Evolutionary conservation across 1,140 invertebrate genomes (phyloP).

Genomic region (Danaus melanippus): DNA sequence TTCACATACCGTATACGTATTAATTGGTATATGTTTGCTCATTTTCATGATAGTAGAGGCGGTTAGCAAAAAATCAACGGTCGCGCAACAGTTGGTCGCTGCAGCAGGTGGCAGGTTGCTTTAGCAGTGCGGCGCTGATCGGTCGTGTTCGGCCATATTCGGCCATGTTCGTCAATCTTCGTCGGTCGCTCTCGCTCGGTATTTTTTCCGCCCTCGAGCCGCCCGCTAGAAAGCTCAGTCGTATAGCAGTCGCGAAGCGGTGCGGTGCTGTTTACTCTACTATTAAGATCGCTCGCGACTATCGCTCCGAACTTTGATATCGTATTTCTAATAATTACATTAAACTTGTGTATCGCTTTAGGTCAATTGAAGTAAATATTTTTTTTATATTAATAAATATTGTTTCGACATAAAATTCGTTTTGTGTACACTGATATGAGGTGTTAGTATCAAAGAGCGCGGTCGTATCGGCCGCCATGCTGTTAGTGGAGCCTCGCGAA

Average conservation of each 20-base stretch:
- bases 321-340: conserved; percentile 3
- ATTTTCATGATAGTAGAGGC: conserved; percentile 52
- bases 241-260: conserved; percentile 45
- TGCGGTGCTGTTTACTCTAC: conserved; percentile 30
- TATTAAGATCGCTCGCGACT: background rate
- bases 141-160: conserved; percentile 24
- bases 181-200: conserved; percentile 32
- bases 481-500: conserved; percentile 67
- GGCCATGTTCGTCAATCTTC: conserved; percentile 11
- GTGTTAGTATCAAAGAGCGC: conserved; percentile 27
- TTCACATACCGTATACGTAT: conserved; percentile 11
- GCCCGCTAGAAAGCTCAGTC: conserved; percentile 67
- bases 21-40: conserved; percentile 28
- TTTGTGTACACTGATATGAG: conserved; percentile 33
- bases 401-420: conserved; percentile 8
- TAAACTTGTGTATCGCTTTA: background rate
- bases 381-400: background rate
- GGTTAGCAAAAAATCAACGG: conserved; percentile 67
- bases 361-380: background rate
- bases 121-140: conserved; percentile 20
- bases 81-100: conserved; percentile 65
- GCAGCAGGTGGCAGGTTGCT: conserved; percentile 65
- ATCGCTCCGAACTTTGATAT: conserved; percentile 3
- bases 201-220: conserved; percentile 59
- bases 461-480: conserved; percentile 52